Evolutionary conservation across 2,113 vertebrate species (phyloP), one percentile per base, ranked within the genome.

Genomic region (Spermophilus dauricus): DNA sequence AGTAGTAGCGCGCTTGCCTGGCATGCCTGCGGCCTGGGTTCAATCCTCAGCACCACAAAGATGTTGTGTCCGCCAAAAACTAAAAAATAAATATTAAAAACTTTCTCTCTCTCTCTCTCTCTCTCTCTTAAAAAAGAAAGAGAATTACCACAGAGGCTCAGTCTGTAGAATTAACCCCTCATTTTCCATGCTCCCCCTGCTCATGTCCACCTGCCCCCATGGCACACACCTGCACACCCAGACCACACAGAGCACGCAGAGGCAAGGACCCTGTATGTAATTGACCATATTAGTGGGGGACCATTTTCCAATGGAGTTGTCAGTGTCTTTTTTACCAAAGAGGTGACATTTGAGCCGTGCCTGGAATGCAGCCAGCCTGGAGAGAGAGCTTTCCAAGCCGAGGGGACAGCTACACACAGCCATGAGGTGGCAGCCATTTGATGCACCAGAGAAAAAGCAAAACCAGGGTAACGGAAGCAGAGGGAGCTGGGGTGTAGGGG

Each of bases 401-500:
- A 73, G 14, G 39, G 75, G 20, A 34, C 1, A 32, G 45, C 82
- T 45, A 53, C 16, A 16, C 34, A 39, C 42, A 45, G 17, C 51
- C 70, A 65, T 45, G 45, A 13, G 39, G 48, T 22, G 56, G 75
- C 26, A n/a, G 63, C 17, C 16, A 53, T 16, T 32, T 10, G 24
- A 18, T 4, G 5, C 83, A 8, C 58, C 53, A 28, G 85, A 32
- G 78, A 48, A 51, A 56, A 11, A 24, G 56, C 73, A 56, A 10
- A 77, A 80, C 73, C 34, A 20, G 51, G 8, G 65, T 30, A 78
- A 63, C 65, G 5, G 16, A 67, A 70, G 67, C 69, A 70, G 30
- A 13, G 34, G 0, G 8, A 75, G 39, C 6, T 0, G 4, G 18
- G 45, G 58, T 0, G 34, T 2, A 9, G 13, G 24, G 22, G 65